Percentiles rank a stretch among this genome's conserved stretches.
These are phyloP conservation scores for Melipona quadrifasciata DNA, from an alignment of 1,140 invertebrate species.

Conservation along the genomic window DNA sequence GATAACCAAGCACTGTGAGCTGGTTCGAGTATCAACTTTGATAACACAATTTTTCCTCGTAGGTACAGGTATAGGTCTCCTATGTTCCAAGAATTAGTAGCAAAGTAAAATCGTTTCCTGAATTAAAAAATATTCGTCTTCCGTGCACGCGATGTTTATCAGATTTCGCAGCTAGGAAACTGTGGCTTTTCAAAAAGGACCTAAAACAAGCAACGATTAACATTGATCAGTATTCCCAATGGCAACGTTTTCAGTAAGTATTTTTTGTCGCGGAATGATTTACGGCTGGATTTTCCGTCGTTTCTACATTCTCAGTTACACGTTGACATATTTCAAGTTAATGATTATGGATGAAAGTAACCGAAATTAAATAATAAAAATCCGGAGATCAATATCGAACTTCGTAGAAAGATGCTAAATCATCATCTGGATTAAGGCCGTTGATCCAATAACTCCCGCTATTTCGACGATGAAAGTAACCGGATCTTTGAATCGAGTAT, in stretches of 20 bases:
- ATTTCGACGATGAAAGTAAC: slow-evolving; percentile 4
- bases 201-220: neutral
- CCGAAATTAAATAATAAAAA: neutral
- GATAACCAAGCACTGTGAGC: slow-evolving; percentile 7
- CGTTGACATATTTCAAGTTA: too few relatives aligned
- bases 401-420: neutral
- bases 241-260: neutral
- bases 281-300: neutral
- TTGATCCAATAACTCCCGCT: slow-evolving; percentile 35
- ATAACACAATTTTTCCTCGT: slow-evolving; percentile 9
- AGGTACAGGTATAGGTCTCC: too few relatives aligned
- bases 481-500: neutral
- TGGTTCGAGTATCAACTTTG: neutral
- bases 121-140: neutral
- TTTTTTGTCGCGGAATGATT: neutral
- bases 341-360: neutral
- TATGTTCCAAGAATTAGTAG: neutral
- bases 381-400: neutral
- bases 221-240: too few relatives aligned
- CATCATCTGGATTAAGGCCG: slow-evolving; percentile 17
- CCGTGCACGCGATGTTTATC: too few relatives aligned
- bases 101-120: neutral
- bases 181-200: neutral
- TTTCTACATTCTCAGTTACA: neutral
- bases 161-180: neutral